Evolutionary conservation across 2,113 vertebrate species (phyloP).

Genomic region (Chelonoidis abingdonii): DNA sequence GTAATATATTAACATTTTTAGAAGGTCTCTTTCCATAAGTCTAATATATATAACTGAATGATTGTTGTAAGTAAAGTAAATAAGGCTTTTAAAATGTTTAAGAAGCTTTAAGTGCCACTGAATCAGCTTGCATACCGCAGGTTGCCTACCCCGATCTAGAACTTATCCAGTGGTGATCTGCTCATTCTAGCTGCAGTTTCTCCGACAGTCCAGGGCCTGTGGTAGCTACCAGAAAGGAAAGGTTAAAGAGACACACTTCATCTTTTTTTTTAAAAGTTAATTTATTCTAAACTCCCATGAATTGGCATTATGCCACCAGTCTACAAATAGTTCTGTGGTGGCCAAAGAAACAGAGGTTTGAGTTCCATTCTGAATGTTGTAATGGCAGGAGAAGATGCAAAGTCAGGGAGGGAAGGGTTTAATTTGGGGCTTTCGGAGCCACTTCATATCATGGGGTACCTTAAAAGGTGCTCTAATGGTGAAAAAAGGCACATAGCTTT

Average conservation of each 20-base stretch:
- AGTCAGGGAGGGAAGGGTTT: neutral
- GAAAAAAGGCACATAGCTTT: neutral
- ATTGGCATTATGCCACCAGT: neutral
- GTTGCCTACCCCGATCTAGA: neutral
- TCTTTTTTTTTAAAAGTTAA: neutral
- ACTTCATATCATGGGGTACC: neutral
- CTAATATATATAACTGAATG: too few species aligned
- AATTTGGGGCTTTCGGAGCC: neutral
- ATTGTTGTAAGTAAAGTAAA: too few species aligned
- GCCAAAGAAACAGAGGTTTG: accelerated
- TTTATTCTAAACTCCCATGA: neutral
- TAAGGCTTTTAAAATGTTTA: too few species aligned
- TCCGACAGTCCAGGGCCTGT: neutral
- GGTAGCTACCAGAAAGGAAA: neutral
- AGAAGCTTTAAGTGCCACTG: too few species aligned
- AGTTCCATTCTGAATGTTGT: neutral
- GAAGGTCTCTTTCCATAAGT: too few species aligned
- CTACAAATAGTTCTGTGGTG: neutral
- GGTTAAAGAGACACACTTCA: neutral
- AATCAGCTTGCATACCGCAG: too few species aligned
- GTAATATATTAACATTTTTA: too few species aligned
- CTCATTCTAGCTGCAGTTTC: neutral
- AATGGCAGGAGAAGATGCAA: neutral
- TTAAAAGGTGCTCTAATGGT: neutral
- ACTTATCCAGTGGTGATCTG: neutral